Base-by-base conservation (phyloP, 2,888 invertebrate species). In the Oscheius sp. region DNA sequence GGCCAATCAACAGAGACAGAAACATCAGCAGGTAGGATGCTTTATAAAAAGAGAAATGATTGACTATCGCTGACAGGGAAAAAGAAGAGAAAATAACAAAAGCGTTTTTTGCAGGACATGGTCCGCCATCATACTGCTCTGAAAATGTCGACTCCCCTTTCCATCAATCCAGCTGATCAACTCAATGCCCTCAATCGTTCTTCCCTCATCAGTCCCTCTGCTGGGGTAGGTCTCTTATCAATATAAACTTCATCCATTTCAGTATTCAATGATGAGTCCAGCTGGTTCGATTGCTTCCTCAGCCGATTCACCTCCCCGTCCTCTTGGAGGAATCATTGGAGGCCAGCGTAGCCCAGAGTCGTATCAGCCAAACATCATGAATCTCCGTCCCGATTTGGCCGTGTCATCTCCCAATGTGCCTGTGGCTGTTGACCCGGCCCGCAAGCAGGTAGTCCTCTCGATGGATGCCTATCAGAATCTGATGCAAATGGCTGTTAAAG, bases 331-430 rank as follows among this genome's bases (percentile, higher is more conserved):
- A 56, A 68, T 73, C 66, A 63, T 68, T 51, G 56, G 57, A 61
- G 72, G 72, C n/a, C 72, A 72, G 3, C 67, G 68, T 30, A 74
- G 72, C 68, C 76, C 74, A 41, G 76, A 76, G 22, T 69, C 70
- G 76, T 77, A 77, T 38, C 76, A 80, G 67, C 72, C 77, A 26
- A 75, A 77, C 64, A 73, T 80, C 12, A 38, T 73, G 56, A 72
- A 77, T 68, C 38, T 73, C 32, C 30, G 50, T 12, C 47, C 33
- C 2, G 66, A 33, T 24, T n/a, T 66, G 20, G 56, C 33, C 20
- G 24, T 12, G 3, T 36, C 26, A n/a, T 36, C 28, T 14, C 66
- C 47, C 5, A 30, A 45, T n/a, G 26, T 26, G 5, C 45, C 45
- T 17, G 56, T 59, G n/a, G 24, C 59, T 20, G 62, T 66, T 26